A percentile compares a stretch with the other conserved stretches of the same genome.
Evolutionary conservation across 2,888 invertebrate species (phyloP).

Genomic region (Hedychridium roseum): DNA sequence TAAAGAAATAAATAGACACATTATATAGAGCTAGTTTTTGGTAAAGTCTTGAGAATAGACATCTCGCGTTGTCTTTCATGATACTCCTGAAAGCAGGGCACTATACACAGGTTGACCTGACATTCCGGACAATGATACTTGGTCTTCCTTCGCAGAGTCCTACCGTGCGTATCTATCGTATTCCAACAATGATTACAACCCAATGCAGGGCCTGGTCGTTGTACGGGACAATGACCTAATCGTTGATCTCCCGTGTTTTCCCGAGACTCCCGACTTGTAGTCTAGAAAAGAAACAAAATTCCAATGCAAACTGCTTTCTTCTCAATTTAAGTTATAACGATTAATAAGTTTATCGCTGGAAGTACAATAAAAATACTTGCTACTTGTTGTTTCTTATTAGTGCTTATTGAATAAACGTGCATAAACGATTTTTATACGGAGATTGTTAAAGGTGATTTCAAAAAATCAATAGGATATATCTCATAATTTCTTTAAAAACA

Average conservation of each 20-base stretch:
- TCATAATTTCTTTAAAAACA: too few species aligned
- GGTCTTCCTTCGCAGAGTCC: constrained; percentile 84
- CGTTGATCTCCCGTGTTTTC: constrained; percentile 61
- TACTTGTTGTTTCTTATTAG: too few species aligned
- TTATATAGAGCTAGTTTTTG: constrained; percentile 55
- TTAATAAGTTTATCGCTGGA: too few species aligned
- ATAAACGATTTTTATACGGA: too few species aligned
- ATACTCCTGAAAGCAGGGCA: constrained; percentile 88
- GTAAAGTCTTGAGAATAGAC: constrained; percentile 45
- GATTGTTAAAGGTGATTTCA: too few species aligned
- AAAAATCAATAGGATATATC: too few species aligned
- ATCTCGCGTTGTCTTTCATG: constrained; percentile 70
- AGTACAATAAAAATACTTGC: too few species aligned
- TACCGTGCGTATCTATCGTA: constrained; percentile 82
- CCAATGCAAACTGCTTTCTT: neutral
- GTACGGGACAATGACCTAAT: constrained; percentile 84
- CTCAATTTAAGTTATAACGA: too few species aligned
- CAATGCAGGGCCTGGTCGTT: constrained; percentile 82
- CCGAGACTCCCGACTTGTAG: constrained; percentile 29
- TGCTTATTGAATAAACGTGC: too few species aligned
- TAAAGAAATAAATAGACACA: neutral
- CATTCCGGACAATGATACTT: constrained; percentile 92
- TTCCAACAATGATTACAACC: constrained; percentile 94
- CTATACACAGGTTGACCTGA: constrained; percentile 87
- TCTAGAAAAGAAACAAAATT: constrained; percentile 22